phyloP scores from a whole-genome alignment of 35 echinoderm and acorn worm genomes.

The Acanthaster planci region DNA sequence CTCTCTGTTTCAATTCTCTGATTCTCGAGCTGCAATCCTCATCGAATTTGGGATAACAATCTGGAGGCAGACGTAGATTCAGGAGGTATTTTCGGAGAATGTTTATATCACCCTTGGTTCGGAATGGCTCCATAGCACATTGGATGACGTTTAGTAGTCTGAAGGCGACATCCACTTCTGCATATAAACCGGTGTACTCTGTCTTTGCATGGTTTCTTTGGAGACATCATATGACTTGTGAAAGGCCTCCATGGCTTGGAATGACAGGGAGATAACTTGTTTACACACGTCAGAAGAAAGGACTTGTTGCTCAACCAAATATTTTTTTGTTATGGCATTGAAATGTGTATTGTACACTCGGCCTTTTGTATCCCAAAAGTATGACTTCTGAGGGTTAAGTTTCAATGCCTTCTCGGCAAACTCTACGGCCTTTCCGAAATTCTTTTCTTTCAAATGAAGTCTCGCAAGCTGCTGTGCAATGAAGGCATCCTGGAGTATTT shows the following conservation, averaged over 20 bases:
- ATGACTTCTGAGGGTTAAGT: slow-evolving; percentile 1
- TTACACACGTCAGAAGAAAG: background rate
- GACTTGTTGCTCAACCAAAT: background rate
- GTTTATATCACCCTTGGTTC: background rate
- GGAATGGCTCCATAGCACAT: background rate
- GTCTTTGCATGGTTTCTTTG: slow-evolving; percentile 22
- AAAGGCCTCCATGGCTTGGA: background rate
- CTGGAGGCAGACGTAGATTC: too few species aligned
- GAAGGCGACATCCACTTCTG: background rate
- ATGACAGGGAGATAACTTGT: background rate
- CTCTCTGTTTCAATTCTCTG: background rate
- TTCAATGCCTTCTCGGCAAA: slow-evolving; percentile 13
- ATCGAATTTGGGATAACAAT: too few species aligned
- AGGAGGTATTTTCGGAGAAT: too few species aligned
- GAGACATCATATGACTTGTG: background rate
- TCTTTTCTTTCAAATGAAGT: background rate
- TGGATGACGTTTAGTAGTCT: background rate
- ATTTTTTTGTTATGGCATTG: background rate
- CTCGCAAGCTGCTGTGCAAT: slow-evolving; percentile 52
- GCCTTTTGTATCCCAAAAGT: slow-evolving; percentile 44
- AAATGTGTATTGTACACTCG: background rate
- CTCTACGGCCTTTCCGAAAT: background rate
- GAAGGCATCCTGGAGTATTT: slow-evolving; percentile 28
- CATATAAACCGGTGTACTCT: background rate
- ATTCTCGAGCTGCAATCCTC: too few species aligned